Percentiles rank a stretch among this genome's conserved stretches.
Conservation (phyloP, 2,797 vertebrate species). For the Catostomus latipinnis region DNA sequence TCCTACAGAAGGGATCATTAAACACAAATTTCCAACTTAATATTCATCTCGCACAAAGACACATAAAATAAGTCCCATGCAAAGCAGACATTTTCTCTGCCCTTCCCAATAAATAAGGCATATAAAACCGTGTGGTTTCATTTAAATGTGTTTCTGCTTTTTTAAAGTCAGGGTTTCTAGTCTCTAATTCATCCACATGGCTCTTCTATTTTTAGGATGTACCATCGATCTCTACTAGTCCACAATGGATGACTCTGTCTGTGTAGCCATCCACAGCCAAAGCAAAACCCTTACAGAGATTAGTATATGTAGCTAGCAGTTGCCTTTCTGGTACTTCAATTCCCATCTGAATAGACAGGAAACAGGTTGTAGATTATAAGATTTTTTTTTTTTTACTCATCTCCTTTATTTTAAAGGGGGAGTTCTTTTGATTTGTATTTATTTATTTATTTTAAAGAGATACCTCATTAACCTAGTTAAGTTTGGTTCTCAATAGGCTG, state of each 20-base stretch:
- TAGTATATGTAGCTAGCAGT: conserved; percentile 76
- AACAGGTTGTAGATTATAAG: conserved; percentile 39
- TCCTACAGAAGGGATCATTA: too few relatives aligned
- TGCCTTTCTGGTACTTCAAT: conserved; percentile 31
- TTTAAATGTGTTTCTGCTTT: conserved; percentile 20
- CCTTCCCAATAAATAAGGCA: not conserved
- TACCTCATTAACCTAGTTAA: conserved; percentile 69
- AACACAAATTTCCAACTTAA: too few relatives aligned
- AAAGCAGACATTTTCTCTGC: not conserved
- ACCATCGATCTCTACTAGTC: conserved; percentile 64
- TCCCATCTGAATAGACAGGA: conserved; percentile 56
- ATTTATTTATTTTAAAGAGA: conserved; percentile 59
- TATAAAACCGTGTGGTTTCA: conserved; percentile 9
- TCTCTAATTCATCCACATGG: conserved; percentile 9
- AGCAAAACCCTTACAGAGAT: conserved; percentile 66
- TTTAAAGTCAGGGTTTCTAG: not conserved
- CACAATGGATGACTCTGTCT: conserved; percentile 76
- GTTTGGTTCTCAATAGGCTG: not conserved
- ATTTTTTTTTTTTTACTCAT: not conserved
- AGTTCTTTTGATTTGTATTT: conserved; percentile 62
- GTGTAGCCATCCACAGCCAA: conserved; percentile 65
- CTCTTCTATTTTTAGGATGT: conserved; percentile 71
- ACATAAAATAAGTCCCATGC: too few relatives aligned
- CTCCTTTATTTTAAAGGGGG: conserved; percentile 36
- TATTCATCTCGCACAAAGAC: too few relatives aligned